Conservation (phyloP, 1,140 invertebrate genomes). For the Lordiphosa collinella region DNA sequence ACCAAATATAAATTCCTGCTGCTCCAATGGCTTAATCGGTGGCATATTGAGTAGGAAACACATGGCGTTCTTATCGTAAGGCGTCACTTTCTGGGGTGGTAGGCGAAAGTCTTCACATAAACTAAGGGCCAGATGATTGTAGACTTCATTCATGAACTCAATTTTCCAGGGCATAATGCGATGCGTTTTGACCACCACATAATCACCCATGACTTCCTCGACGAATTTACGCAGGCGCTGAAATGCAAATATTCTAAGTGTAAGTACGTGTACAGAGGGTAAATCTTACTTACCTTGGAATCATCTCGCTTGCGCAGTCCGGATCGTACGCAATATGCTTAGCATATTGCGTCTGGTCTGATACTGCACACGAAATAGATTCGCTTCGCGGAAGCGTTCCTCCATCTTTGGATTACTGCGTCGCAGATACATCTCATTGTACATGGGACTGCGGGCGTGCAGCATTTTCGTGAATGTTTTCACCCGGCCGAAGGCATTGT, state of each 20-base stretch:
- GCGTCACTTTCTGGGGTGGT: conserved; percentile 29
- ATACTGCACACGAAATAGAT: conserved; percentile 61
- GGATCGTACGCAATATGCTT: conserved; percentile 49
- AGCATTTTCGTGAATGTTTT: conserved; percentile 57
- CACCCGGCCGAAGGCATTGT: conserved; percentile 16
- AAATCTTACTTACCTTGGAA: conserved; percentile 24
- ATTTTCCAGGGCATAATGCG: conserved; percentile 71
- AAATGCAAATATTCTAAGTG: too few relatives aligned
- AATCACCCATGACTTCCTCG: conserved; percentile 61
- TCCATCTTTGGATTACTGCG: conserved; percentile 6
- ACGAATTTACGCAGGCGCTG: conserved; percentile 51
- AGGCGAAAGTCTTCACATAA: conserved; percentile 40
- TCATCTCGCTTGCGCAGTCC: conserved; percentile 32
- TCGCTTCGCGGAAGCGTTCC: conserved; percentile 25
- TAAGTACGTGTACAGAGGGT: too few relatives aligned
- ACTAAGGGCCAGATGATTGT: conserved; percentile 62
- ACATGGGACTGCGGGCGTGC: conserved; percentile 62
- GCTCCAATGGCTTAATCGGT: conserved; percentile 31
- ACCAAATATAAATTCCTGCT: conserved; percentile 52
- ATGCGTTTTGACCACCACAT: conserved; percentile 59
- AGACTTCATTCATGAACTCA: conserved; percentile 73
- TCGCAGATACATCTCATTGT: conserved; percentile 37
- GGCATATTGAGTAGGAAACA: conserved; percentile 39
- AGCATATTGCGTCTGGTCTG: conserved; percentile 68
- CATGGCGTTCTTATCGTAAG: conserved; percentile 47